phyloP scores from a whole-genome alignment of 2,888 invertebrate species.

The Drosophila sordidula region DNA sequence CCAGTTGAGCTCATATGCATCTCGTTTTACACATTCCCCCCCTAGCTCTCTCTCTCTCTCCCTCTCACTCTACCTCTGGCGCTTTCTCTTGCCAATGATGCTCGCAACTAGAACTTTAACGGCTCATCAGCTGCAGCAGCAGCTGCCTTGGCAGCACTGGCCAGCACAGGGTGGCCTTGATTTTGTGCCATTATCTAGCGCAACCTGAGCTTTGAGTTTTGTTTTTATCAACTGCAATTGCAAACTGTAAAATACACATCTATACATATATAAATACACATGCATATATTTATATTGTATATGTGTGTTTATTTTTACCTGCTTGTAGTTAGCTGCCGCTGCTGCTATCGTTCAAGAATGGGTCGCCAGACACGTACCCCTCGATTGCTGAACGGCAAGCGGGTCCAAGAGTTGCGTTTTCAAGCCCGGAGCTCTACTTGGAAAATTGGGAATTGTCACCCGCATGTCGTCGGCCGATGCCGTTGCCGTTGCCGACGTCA shows the following conservation, averaged over 20 bases:
- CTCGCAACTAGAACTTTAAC: conserved; percentile 37
- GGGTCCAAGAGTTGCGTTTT: conserved; percentile 20
- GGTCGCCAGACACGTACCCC: conserved; percentile 62
- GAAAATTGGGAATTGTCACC: conserved; percentile 59
- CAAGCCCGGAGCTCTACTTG: conserved; percentile 43
- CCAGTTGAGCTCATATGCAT: conserved; percentile 24
- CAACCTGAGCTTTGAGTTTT: conserved; percentile 65
- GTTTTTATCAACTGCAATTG: conserved; percentile 48
- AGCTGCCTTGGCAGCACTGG: conserved; percentile 7
- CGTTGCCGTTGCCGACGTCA: neutral
- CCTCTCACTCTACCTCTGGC: neutral
- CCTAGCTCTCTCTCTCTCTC: neutral
- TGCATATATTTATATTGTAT: conserved; percentile 3
- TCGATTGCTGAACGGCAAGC: conserved; percentile 42
- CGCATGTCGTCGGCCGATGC: conserved; percentile 48
- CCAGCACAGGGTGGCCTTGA: conserved; percentile 47
- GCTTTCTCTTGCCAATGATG: conserved; percentile 11
- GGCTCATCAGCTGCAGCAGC: conserved; percentile 3
- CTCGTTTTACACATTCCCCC: neutral
- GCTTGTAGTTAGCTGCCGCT: too few relatives aligned
- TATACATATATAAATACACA: conserved; percentile 11
- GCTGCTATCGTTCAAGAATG: conserved; percentile 35
- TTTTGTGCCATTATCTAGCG: conserved; percentile 33
- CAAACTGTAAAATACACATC: conserved; percentile 23
- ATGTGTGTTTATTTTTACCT: neutral